These are phyloP conservation scores for Abscondita cerata DNA, from an alignment of 2,888 invertebrate genomes.

Conservation along the genomic window DNA sequence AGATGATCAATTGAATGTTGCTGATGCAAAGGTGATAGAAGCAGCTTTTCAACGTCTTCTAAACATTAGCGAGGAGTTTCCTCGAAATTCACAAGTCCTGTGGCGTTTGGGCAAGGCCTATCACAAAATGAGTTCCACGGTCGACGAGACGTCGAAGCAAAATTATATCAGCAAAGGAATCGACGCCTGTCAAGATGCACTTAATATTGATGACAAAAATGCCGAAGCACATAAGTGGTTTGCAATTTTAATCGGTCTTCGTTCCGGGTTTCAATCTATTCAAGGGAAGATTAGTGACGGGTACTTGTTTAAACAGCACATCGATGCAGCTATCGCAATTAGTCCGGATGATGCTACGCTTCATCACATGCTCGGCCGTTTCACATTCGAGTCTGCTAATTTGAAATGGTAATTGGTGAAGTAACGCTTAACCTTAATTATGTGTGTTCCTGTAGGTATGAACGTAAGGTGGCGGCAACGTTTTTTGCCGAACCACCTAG, in stretches of 20 bases:
- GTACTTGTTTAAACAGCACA: slow-evolving; percentile 70
- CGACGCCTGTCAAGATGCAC: slow-evolving; percentile 63
- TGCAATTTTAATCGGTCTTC: slow-evolving; percentile 70
- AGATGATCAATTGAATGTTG: slow-evolving; percentile 19
- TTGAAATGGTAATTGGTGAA: slow-evolving; percentile 55
- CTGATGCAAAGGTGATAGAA: background rate
- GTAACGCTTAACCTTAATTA: background rate
- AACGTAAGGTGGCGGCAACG: slow-evolving; percentile 69
- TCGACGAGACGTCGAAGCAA: slow-evolving; percentile 42
- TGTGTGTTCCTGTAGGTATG: slow-evolving; percentile 62
- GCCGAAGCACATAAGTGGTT: slow-evolving; percentile 76
- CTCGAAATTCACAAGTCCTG: slow-evolving; percentile 49
- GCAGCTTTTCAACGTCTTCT: slow-evolving; percentile 34
- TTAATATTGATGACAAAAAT: slow-evolving; percentile 60
- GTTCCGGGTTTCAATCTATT: slow-evolving; percentile 65
- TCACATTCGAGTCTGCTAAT: slow-evolving; percentile 67
- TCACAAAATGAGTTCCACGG: slow-evolving; percentile 46
- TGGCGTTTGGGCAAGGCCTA: slow-evolving; percentile 56
- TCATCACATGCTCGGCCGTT: slow-evolving; percentile 74
- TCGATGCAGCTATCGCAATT: slow-evolving; percentile 68
- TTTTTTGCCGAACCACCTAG: slow-evolving; percentile 70
- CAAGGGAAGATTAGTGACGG: slow-evolving; percentile 73
- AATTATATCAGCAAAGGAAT: slow-evolving; percentile 54
- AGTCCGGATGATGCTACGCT: slow-evolving; percentile 68
- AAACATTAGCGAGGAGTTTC: slow-evolving; percentile 49